Evolutionary conservation across 30 jellyfish, hydroid and myxozoan species (phyloP).

Genomic region (Turritopsis dohrnii): DNA sequence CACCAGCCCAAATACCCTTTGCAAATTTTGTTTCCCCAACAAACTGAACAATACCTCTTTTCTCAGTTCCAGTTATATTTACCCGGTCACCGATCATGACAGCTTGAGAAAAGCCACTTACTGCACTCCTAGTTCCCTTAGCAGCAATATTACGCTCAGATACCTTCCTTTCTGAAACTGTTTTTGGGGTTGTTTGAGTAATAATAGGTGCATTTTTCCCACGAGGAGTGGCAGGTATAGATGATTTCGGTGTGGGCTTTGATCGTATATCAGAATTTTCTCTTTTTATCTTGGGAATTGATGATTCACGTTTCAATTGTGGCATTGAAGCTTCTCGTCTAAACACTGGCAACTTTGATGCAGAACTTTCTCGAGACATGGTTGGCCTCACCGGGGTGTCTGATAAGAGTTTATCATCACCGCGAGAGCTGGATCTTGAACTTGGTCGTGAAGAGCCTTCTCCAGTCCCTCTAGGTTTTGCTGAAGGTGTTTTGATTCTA

Average conservation of each 20-base stretch:
- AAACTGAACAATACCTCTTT: constrained; percentile 78
- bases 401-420: background rate
- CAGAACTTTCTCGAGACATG: constrained; percentile 61
- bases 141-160: constrained; percentile 39
- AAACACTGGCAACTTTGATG: constrained; percentile 66
- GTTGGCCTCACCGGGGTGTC: constrained; percentile 25
- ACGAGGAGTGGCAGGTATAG: constrained; percentile 47
- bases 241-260: constrained; percentile 21
- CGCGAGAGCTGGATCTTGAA: constrained; percentile 12
- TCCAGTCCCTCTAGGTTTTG: constrained; percentile 8
- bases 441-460: constrained; percentile 25
- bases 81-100: constrained; percentile 84
- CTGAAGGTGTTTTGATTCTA: constrained; percentile 16
- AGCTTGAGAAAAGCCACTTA: constrained; percentile 42
- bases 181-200: constrained; percentile 49
- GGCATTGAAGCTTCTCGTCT: constrained; percentile 86
- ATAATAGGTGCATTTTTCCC: constrained; percentile 56
- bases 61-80: constrained; percentile 51
- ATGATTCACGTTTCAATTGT: constrained; percentile 57
- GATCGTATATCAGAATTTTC: constrained; percentile 44
- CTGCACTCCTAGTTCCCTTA: constrained; percentile 25
- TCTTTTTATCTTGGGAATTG: constrained; percentile 54
- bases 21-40: constrained; percentile 96
- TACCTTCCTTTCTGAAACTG: constrained; percentile 62
- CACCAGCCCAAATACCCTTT: constrained; percentile 95